These are phyloP conservation scores for Corythucha ciliata DNA, from an alignment of 2,888 invertebrate genomes.

Conservation along the genomic window DNA sequence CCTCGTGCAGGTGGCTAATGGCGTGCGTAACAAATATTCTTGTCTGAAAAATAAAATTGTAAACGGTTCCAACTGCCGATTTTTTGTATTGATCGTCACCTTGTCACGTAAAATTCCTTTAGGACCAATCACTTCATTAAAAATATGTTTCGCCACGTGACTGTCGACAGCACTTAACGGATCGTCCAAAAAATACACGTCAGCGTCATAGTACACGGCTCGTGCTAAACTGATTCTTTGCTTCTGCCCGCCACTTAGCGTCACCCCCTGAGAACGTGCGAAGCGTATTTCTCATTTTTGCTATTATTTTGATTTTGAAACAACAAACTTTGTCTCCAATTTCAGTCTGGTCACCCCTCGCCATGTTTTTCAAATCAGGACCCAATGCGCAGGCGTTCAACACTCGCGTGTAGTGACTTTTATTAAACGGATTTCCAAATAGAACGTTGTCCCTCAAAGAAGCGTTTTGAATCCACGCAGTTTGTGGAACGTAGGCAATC, in stretches of 20 bases:
- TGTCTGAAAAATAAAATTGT: too few relatives aligned
- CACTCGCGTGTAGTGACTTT: conserved; percentile 63
- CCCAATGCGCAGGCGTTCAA: conserved; percentile 85
- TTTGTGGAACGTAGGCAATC: conserved; percentile 84
- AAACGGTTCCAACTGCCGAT: too few relatives aligned
- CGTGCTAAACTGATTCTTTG: conserved; percentile 46
- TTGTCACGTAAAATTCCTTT: conserved; percentile 42
- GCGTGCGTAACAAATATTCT: conserved; percentile 52
- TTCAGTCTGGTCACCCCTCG: conserved; percentile 92
- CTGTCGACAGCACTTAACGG: conserved; percentile 56
- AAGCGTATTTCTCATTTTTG: background rate
- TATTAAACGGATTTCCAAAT: conserved; percentile 70
- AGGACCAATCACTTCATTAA: conserved; percentile 51
- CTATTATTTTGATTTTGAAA: background rate
- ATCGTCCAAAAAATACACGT: conserved; percentile 51
- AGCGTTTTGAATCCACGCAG: conserved; percentile 97
- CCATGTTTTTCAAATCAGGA: conserved; percentile 85
- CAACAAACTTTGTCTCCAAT: conserved; percentile 77
- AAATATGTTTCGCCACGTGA: conserved; percentile 56
- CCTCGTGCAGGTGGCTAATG: conserved; percentile 47
- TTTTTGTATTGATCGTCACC: too few relatives aligned
- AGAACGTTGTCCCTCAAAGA: conserved; percentile 87
- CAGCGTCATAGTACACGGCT: conserved; percentile 44
- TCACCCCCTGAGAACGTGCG: conserved; percentile 42
- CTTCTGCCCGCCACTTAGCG: conserved; percentile 46